These are phyloP conservation scores for Dicyrtomina minuta DNA, from an alignment of 2,888 invertebrate species.

Conservation along the genomic window DNA sequence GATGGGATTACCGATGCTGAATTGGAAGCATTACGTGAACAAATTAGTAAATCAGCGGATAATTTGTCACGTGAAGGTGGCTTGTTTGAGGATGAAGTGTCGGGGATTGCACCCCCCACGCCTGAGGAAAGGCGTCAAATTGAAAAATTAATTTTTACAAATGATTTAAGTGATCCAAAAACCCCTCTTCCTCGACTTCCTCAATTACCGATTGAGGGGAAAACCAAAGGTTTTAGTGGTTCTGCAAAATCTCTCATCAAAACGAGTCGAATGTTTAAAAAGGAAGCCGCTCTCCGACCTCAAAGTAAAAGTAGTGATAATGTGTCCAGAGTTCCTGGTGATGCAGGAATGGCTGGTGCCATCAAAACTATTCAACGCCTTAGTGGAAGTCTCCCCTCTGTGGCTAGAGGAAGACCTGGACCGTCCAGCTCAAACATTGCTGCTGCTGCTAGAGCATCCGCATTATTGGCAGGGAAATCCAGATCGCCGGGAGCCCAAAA, in stretches of 20 bases:
- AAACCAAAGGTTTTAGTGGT: constrained; percentile 25
- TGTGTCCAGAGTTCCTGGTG: constrained; percentile 6
- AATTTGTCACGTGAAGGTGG: not conserved
- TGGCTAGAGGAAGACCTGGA: not conserved
- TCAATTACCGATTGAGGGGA: constrained; percentile 22
- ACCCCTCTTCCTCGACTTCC: constrained; percentile 29
- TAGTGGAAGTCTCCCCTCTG: constrained; percentile 27
- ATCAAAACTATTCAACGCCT: constrained; percentile 8
- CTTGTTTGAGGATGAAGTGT: constrained; percentile 17
- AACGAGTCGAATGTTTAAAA: not conserved
- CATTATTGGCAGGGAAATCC: not conserved
- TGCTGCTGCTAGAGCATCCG: not conserved
- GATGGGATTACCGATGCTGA: constrained; percentile 29
- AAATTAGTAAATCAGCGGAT: constrained; percentile 25
- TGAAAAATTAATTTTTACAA: constrained; percentile 27
- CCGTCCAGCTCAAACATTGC: not conserved
- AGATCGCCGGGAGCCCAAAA: not conserved
- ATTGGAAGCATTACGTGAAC: constrained; percentile 22
- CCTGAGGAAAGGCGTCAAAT: constrained; percentile 26
- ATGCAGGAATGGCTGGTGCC: not conserved
- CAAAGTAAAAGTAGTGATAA: constrained; percentile 35
- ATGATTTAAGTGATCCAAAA: constrained; percentile 31
- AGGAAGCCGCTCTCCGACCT: not conserved
- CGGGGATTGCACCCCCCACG: constrained; percentile 21
- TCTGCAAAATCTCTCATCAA: constrained; percentile 32